These are phyloP conservation scores for Varanus komodoensis DNA, from an alignment of 2,113 vertebrate species.

Conservation along the genomic window DNA sequence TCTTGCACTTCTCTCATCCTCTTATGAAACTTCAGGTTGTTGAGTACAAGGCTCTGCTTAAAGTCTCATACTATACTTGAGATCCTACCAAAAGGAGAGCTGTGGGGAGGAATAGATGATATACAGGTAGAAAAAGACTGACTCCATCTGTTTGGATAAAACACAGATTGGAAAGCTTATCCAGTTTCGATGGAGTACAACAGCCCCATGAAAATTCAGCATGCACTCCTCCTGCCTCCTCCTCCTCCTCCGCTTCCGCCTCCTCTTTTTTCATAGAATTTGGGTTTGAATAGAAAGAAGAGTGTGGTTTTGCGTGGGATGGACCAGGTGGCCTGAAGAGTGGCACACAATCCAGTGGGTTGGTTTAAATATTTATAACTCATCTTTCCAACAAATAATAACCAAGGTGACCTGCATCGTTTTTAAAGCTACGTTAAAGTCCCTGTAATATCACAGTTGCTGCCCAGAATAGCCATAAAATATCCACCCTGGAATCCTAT, in stretches of 20 bases:
- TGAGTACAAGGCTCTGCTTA: conserved; percentile 61
- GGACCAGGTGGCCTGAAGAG: neutral
- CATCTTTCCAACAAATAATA: neutral
- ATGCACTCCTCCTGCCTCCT: neutral
- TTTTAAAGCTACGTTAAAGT: neutral
- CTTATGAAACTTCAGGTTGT: conserved; percentile 57
- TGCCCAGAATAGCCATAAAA: neutral
- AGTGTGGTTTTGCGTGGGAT: neutral
- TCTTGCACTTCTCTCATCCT: conserved; percentile 66
- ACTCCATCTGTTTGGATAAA: conserved; percentile 60
- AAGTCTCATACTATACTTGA: conserved; percentile 70
- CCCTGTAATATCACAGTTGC: neutral
- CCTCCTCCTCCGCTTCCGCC: too few relatives aligned
- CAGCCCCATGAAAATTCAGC: conserved; percentile 43
- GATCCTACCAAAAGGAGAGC: conserved; percentile 25
- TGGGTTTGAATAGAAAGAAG: neutral
- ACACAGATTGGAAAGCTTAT: conserved; percentile 42
- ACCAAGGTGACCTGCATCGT: neutral
- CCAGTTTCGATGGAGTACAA: conserved; percentile 42
- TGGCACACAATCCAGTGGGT: neutral
- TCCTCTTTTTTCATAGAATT: neutral
- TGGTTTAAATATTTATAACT: neutral
- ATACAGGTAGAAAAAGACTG: conserved; percentile 56
- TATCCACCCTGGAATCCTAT: neutral
- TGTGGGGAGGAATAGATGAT: conserved; percentile 59